A percentile compares a stretch with the other conserved stretches of the same genome.
Evolutionary conservation across 2,113 vertebrate genomes (phyloP).

Genomic region (Apus apus): DNA sequence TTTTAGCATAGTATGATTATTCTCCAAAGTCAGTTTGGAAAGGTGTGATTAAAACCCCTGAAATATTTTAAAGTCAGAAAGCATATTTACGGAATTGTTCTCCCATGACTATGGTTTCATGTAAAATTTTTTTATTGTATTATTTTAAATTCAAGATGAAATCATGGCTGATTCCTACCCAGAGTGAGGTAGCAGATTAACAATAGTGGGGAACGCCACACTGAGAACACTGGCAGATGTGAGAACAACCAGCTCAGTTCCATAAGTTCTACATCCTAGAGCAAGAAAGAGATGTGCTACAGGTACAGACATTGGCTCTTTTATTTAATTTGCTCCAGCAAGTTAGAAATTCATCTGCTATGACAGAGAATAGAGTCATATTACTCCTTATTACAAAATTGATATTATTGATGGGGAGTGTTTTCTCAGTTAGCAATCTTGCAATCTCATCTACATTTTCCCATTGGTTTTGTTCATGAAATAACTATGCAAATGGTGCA

Average conservation of each 20-base stretch:
- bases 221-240: background rate
- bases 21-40: background rate
- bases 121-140: background rate
- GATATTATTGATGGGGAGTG: background rate
- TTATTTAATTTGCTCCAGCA: background rate
- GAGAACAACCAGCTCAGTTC: background rate
- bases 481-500: background rate
- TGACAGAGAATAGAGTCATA: background rate
- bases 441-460: background rate
- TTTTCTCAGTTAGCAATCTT: background rate
- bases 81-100: background rate
- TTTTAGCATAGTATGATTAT: background rate
- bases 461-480: background rate
- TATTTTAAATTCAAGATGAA: conserved; percentile 23
- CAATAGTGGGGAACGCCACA: background rate
- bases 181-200: background rate
- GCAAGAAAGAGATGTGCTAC: background rate
- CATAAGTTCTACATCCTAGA: background rate
- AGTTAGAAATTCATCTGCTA: background rate
- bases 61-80: background rate
- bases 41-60: background rate
- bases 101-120: background rate
- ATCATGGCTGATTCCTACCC: background rate
- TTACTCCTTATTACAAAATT: background rate
- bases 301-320: background rate